phyloP scores from a whole-genome alignment of 2,797 vertebrate species.

The Setipinna tenuifilis region DNA sequence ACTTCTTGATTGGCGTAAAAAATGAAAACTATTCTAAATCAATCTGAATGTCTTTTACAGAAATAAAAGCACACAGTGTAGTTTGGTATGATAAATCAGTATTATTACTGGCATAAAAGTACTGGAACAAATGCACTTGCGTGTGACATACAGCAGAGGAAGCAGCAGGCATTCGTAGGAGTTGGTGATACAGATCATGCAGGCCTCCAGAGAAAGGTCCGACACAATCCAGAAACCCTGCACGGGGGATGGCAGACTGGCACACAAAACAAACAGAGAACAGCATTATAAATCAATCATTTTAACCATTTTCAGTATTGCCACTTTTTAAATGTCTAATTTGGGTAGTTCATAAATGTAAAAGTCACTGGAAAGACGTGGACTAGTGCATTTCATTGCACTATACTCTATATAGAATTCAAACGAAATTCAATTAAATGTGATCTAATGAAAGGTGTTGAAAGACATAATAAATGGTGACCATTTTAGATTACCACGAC shows the following conservation, averaged over 20 bases:
- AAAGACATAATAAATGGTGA: too few relatives aligned
- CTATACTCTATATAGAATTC: background rate
- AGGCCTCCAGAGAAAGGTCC: constrained; percentile 89
- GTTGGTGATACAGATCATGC: constrained; percentile 93
- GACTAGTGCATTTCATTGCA: background rate
- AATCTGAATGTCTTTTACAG: background rate
- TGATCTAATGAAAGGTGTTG: background rate
- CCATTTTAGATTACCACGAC: background rate
- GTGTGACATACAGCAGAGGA: constrained; percentile 82
- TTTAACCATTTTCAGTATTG: background rate
- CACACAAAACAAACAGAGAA: background rate
- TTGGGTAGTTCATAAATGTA: too few relatives aligned
- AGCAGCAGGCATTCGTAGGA: constrained; percentile 88
- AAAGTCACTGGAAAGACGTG: background rate
- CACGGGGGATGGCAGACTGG: constrained; percentile 83
- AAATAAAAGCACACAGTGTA: too few relatives aligned
- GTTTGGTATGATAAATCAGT: background rate
- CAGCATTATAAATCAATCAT: background rate
- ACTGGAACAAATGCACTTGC: background rate
- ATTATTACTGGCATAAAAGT: background rate
- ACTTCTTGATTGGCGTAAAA: background rate
- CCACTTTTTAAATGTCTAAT: background rate
- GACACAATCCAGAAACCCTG: constrained; percentile 92
- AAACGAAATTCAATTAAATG: background rate
- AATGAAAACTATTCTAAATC: background rate